Conservation (phyloP, 2,797 vertebrate species). For the Anableps anableps region DNA sequence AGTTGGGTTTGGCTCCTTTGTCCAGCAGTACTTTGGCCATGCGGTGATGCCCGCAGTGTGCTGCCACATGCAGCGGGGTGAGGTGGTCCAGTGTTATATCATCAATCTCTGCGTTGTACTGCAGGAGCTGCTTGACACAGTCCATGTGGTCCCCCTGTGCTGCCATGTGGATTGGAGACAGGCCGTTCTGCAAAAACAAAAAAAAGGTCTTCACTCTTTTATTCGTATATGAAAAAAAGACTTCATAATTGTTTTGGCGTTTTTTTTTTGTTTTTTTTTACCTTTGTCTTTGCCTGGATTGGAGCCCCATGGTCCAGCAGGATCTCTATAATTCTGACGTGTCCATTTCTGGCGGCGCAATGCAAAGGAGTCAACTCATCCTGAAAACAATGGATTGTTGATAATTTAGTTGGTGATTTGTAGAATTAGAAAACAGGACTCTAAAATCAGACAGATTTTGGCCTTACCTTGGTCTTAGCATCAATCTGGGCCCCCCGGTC, state of each 20-base stretch:
- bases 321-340: constrained; percentile 95
- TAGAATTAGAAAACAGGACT: constrained; percentile 23
- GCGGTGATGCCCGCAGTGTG: constrained; percentile 96
- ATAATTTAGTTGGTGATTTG: constrained; percentile 28
- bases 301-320: constrained; percentile 94
- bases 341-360: constrained; percentile 96
- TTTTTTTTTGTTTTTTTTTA: no score
- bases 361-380: constrained; percentile 97
- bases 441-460: neutral
- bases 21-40: constrained; percentile 96
- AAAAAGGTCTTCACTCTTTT: neutral
- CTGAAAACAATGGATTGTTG: constrained; percentile 66
- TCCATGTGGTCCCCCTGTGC: constrained; percentile 98
- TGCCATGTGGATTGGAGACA: constrained; percentile 98
- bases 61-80: constrained; percentile 95
- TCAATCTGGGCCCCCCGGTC: constrained; percentile 96
- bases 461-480: constrained; percentile 92
- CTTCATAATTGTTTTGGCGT: neutral
- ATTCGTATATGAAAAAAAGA: constrained; percentile 4
- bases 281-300: constrained; percentile 99
- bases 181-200: constrained; percentile 85
- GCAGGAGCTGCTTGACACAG: constrained; percentile 93
- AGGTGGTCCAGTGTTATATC: constrained; percentile 98
- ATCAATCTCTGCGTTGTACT: constrained; percentile 95
- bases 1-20: constrained; percentile 95